Percentiles rank a stretch among this genome's conserved stretches.
These are phyloP conservation scores for Parazoanthus swiftii DNA, from an alignment of 92 coral and sea anemone species.

Conservation along the genomic window DNA sequence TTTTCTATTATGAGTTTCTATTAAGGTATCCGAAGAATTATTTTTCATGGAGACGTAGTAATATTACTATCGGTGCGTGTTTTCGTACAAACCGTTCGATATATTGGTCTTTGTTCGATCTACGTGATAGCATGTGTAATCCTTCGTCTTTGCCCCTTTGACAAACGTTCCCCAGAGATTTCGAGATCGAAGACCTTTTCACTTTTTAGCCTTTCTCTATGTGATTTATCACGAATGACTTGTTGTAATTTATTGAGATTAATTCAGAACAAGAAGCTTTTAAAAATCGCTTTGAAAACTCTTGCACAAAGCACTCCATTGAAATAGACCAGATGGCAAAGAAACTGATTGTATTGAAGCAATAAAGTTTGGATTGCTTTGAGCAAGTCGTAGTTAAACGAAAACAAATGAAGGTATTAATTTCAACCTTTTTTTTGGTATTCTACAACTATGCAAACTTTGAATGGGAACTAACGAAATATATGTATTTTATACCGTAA, in stretches of 20 bases:
- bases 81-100: neutral
- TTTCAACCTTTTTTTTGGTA: slow-evolving; percentile 1
- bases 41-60: neutral
- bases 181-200: slow-evolving; percentile 1
- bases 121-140: slow-evolving; percentile 15
- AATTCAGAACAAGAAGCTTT: slow-evolving; percentile 36
- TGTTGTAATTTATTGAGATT: slow-evolving; percentile 22
- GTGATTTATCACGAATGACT: slow-evolving; percentile 1
- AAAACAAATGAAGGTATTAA: slow-evolving; percentile 16
- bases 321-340: slow-evolving; percentile 43
- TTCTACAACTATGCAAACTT: neutral
- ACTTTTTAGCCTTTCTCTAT: neutral
- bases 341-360: slow-evolving; percentile 19
- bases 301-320: slow-evolving; percentile 38
- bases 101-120: slow-evolving; percentile 13
- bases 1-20: slow-evolving; percentile 7
- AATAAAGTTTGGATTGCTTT: slow-evolving; percentile 32
- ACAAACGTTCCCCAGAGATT: slow-evolving; percentile 33
- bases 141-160: slow-evolving; percentile 29
- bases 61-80: neutral
- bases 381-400: slow-evolving; percentile 14
- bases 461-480: neutral
- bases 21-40: neutral
- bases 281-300: slow-evolving; percentile 31
- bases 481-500: slow-evolving; percentile 1